These are phyloP conservation scores for Eurois occulta DNA, from an alignment of 2,888 invertebrate species.

Conservation along the genomic window DNA sequence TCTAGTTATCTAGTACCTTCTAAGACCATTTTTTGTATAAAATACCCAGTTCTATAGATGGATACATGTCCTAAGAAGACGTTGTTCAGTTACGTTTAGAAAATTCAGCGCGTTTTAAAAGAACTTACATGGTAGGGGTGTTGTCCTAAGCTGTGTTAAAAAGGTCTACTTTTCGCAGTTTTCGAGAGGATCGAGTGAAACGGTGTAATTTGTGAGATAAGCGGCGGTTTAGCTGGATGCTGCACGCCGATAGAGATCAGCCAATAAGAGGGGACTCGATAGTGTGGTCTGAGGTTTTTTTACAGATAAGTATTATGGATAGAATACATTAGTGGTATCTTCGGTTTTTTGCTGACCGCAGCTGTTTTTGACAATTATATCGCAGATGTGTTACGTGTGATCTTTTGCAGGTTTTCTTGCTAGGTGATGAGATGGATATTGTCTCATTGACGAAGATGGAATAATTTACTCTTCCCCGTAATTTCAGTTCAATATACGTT, in stretches of 20 bases:
- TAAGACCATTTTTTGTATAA: neutral
- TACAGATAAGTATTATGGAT: conserved; percentile 50
- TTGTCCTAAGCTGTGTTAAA: conserved; percentile 77
- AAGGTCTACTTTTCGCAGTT: conserved; percentile 81
- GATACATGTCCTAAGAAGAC: neutral
- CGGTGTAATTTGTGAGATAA: conserved; percentile 88
- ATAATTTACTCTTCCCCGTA: neutral
- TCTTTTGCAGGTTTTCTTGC: neutral
- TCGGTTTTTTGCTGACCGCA: conserved; percentile 33
- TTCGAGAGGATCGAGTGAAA: conserved; percentile 84
- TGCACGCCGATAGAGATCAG: conserved; percentile 81
- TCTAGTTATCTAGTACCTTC: too few relatives aligned
- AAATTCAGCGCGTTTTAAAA: neutral
- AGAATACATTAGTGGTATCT: conserved; percentile 60
- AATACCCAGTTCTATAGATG: neutral
- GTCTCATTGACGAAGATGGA: neutral
- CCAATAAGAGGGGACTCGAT: conserved; percentile 72
- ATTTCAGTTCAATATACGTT: neutral
- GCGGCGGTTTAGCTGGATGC: conserved; percentile 77
- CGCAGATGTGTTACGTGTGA: neutral
- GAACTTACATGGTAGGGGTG: conserved; percentile 71
- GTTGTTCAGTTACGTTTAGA: neutral
- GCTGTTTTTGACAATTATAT: conserved; percentile 13
- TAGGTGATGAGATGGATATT: neutral
- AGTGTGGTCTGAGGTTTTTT: conserved; percentile 52